Base-by-base conservation (phyloP, 1,140 invertebrate genomes). In the Zeugodacus cucurbitae region DNA sequence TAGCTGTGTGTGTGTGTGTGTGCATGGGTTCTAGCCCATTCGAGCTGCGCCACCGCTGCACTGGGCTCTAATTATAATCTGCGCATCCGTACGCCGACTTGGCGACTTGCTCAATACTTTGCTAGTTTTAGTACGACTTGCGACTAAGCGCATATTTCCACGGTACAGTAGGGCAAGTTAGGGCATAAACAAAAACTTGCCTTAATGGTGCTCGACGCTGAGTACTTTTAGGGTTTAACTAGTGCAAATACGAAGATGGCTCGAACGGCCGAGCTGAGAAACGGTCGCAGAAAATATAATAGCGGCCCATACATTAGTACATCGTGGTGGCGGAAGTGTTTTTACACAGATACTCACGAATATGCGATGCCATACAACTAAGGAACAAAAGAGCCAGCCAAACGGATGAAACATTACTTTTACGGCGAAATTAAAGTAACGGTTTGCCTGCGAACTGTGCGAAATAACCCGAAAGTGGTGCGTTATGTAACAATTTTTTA, bases 211-310 rank as follows among this genome's bases (percentile, higher is more conserved):
- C 74, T 82, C 74, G 48, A 26, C 74, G 74, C 20, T 34, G 34
- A 82, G 74, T 82, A 82, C 74, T 82, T 82, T 82, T 82, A 82
- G 44, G 74, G 74, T 48, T 82, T 82, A 82, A 82, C 74, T 82
- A 48, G 37, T 82, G 74, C 74, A 41, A 41, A 44, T 82, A 22
- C 41, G 7, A 82, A 82, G 41, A 82, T 48, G 74, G 37, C 41
- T 74, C 48, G 74, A 29, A 82, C 44, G 74, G 14, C 4, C n/a
- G 74, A 82, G 8, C 74, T 82, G 74, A 82, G 74, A 26, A 26
- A 34, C 41, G 74, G 74, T 54, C 26, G 74, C 22, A 17, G 64
- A 20, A 70, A 32, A 26, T 70, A 70, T 14, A 34, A 70, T 70
- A 34, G 64, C 14, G n/a, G n/a, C 22, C 0, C 34, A n/a, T 20